Base-by-base conservation (phyloP, 2,113 vertebrate species). In the Labrus mixtus region DNA sequence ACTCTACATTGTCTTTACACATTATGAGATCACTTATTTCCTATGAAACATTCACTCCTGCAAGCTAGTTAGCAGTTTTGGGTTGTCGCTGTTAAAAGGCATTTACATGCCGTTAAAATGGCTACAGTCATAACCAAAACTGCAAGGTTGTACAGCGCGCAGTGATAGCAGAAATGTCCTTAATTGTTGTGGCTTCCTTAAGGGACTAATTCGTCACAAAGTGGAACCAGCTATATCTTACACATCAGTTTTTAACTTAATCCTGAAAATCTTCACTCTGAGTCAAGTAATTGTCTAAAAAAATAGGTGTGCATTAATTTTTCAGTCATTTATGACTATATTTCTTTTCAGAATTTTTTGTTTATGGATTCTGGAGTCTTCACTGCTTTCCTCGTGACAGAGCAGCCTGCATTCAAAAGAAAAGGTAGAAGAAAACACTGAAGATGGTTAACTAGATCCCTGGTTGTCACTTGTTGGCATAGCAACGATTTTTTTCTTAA, bases 401-500 rank as follows among this genome's bases (percentile, higher is more conserved):
- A 17, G 61, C 29, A 57, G 59, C 36, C 17, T 8, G 39, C 41
- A 48, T 25, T 36, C 50, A 72, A 36, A 55, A 9, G 50, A 50
- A 54, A 54, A 48, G 65, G 25, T 10, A 36, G 37, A 53, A 25
- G 10, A 57, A 72, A 25, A 71, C 19, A 19, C 43, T 16, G 65
- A 83, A 67, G 63, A 83, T 48, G 68, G 56, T 73, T 39, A 62
- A 83, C 73, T 23, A 33, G 33, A 73, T 74, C 65, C 56, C 80
- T 57, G 77, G 76, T 86, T 89, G 70, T 84, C 68, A 76, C 70
- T 22, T 3, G 85, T 90, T 85, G 87, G 65, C 82, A 81, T 90
- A 39, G 88, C 81, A 91, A 92, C 88, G 6, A 46, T 76, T 85
- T 79, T 76, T 86, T 83, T 80, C 58, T 74, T 73, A 78, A 69